Evolutionary conservation across 2,113 vertebrate species (phyloP).

Genomic region (Onychostoma macrolepis): DNA sequence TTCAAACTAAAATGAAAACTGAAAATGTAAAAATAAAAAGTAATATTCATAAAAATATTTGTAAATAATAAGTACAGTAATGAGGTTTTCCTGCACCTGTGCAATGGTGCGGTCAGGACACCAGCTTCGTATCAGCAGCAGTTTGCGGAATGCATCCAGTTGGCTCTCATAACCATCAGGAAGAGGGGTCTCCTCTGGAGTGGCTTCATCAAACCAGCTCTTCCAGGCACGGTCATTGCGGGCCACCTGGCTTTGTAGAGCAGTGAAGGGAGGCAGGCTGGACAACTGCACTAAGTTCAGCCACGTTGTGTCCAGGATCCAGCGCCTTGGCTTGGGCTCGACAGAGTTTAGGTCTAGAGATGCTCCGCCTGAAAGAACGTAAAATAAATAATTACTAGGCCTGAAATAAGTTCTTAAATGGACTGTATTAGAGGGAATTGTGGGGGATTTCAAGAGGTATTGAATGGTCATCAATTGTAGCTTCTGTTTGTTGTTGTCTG

Average conservation of each 20-base stretch:
- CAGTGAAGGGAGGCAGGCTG: conserved; percentile 72
- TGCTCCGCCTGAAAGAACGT: conserved; percentile 77
- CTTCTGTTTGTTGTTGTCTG: not conserved
- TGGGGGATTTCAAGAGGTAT: not conserved
- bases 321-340: conserved; percentile 80
- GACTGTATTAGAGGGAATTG: not conserved
- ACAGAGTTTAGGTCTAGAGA: conserved; percentile 83
- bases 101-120: conserved; percentile 82
- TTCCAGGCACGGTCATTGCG: conserved; percentile 81
- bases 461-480: not conserved
- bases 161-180: conserved; percentile 79
- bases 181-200: conserved; percentile 76
- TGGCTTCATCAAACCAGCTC: conserved; percentile 80
- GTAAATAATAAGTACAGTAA: not conserved
- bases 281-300: conserved; percentile 85
- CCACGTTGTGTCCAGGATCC: conserved; percentile 86
- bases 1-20: not conserved
- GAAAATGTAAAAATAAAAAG: not conserved
- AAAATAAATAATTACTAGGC: not conserved
- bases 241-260: conserved; percentile 77
- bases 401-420: not conserved
- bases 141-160: conserved; percentile 79
- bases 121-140: conserved; percentile 85
- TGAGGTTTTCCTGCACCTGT: conserved; percentile 69
- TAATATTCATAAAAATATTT: not conserved